A percentile compares a stretch with the other conserved stretches of the same genome.
Conservation (phyloP, 2,888 invertebrate genomes). For the Portevinia maculata region DNA sequence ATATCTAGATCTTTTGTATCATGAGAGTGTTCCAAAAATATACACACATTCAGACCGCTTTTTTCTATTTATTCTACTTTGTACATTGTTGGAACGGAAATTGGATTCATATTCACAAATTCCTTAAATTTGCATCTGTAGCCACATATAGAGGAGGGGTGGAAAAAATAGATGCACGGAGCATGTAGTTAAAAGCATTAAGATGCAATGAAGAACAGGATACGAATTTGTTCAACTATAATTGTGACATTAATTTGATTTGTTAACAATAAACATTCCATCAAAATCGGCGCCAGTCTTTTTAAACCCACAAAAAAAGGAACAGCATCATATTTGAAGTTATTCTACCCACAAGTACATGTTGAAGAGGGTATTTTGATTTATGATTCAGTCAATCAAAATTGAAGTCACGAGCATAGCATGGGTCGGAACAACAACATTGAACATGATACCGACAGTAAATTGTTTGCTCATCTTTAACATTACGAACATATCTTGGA, state of each 20-base stretch:
- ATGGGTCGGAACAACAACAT: too few relatives aligned
- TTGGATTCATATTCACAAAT: conserved; percentile 11
- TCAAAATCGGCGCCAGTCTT: background rate
- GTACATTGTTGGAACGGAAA: conserved; percentile 15
- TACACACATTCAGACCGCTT: background rate
- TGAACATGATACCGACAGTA: too few relatives aligned
- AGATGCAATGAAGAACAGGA: background rate
- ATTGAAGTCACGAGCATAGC: too few relatives aligned
- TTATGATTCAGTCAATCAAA: too few relatives aligned
- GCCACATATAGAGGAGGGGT: background rate
- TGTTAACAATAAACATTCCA: background rate
- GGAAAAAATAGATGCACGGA: background rate
- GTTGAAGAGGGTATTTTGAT: too few relatives aligned
- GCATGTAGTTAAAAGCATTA: background rate
- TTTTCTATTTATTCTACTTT: background rate
- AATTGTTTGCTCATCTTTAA: too few relatives aligned
- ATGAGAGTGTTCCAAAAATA: conserved; percentile 12
- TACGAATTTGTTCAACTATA: background rate
- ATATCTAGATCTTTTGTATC: background rate
- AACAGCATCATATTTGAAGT: too few relatives aligned
- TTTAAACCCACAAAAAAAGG: background rate
- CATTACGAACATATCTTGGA: too few relatives aligned
- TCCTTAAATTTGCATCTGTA: conserved; percentile 12
- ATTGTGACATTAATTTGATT: conserved; percentile 1
- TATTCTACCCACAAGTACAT: too few relatives aligned